Evolutionary conservation across 2,888 invertebrate species (phyloP).

Genomic region (Anoncus sp.): DNA sequence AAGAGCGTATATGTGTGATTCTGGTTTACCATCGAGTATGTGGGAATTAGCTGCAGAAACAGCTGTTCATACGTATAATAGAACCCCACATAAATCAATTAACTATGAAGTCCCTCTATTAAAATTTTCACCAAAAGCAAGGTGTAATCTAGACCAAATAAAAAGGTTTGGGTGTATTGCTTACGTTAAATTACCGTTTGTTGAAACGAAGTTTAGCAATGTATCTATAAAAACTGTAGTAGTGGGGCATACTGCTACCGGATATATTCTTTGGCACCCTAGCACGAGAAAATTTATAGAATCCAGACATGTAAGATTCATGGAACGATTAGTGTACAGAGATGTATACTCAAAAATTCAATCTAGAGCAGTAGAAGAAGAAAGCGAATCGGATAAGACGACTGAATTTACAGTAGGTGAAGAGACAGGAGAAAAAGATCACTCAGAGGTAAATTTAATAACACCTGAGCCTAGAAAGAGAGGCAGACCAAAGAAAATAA

Average conservation of each 20-base stretch:
- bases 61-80: slow-evolving; percentile 51
- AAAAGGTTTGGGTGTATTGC: no score
- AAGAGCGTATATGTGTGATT: slow-evolving; percentile 56
- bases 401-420: slow-evolving; percentile 33
- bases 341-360: slow-evolving; percentile 46
- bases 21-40: slow-evolving; percentile 61
- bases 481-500: slow-evolving; percentile 56
- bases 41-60: slow-evolving; percentile 52
- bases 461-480: slow-evolving; percentile 51
- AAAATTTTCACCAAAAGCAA: no score
- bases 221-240: background rate
- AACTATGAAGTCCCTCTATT: no score
- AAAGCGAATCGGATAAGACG: no score
- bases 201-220: no score
- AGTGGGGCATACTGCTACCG: background rate
- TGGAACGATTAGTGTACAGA: slow-evolving; percentile 61
- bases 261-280: slow-evolving; percentile 58
- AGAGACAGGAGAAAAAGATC: slow-evolving; percentile 30
- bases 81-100: slow-evolving; percentile 52
- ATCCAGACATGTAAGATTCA: slow-evolving; percentile 61
- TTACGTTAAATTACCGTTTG: no score
- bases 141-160: no score
- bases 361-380: slow-evolving; percentile 1
- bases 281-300: slow-evolving; percentile 53
- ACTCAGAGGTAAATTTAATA: slow-evolving; percentile 10